Percentiles rank a stretch among this genome's conserved stretches.
These are phyloP conservation scores for Otocyon megalotis DNA, from an alignment of 2,113 vertebrate genomes.

Conservation along the genomic window DNA sequence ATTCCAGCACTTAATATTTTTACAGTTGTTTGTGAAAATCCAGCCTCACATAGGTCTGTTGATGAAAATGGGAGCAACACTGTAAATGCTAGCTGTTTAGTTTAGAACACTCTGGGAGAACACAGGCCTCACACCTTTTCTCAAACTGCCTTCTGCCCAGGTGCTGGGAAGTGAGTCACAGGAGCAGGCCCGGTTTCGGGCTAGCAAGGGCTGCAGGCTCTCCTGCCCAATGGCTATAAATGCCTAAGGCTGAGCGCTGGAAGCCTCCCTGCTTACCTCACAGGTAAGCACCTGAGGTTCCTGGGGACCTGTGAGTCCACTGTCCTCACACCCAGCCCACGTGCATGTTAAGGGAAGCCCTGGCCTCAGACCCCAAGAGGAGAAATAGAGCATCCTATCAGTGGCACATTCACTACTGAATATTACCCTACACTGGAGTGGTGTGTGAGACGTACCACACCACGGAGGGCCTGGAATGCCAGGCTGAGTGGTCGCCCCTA, in stretches of 20 bases:
- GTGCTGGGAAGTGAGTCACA: background rate
- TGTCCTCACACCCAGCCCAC: background rate
- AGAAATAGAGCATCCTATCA: background rate
- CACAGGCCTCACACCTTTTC: background rate
- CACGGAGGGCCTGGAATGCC: background rate
- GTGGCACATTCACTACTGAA: fast-evolving
- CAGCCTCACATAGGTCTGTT: background rate
- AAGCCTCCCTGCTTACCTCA: background rate
- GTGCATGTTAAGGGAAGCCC: background rate
- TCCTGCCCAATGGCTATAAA: background rate
- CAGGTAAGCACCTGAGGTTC: background rate
- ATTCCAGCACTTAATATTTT: background rate
- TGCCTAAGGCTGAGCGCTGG: background rate
- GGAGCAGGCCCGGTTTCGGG: background rate
- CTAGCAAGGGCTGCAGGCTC: background rate
- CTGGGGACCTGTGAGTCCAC: too few species aligned
- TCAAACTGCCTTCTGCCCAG: background rate
- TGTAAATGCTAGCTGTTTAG: background rate
- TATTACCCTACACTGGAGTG: fast-evolving
- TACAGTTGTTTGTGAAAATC: conserved; percentile 15
- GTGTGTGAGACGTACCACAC: background rate
- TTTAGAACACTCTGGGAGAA: background rate
- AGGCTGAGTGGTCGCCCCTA: background rate
- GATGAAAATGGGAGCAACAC: background rate
- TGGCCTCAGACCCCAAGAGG: background rate